Conservation (phyloP, 2,888 invertebrate species). For the Chrysotoxum bicinctum region DNA sequence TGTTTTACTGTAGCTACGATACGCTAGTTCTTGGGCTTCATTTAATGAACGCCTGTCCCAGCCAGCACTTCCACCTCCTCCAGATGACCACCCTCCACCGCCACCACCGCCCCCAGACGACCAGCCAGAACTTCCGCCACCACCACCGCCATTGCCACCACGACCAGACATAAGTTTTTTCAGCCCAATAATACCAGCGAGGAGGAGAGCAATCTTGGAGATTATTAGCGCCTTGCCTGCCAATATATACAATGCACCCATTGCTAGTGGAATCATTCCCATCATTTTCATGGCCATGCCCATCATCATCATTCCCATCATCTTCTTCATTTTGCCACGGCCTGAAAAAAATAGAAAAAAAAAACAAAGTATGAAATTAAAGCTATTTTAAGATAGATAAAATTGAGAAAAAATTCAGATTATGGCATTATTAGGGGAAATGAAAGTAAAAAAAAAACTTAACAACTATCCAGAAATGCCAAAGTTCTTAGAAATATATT, state of each 20-base stretch:
- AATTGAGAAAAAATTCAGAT: neutral
- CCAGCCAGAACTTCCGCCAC: slow-evolving; percentile 81
- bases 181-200: slow-evolving; percentile 90
- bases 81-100: slow-evolving; percentile 79
- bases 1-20: slow-evolving; percentile 85
- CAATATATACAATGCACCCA: slow-evolving; percentile 90
- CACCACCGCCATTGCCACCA: slow-evolving; percentile 83
- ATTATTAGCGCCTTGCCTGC: slow-evolving; percentile 94
- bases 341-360: slow-evolving; percentile 82
- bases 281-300: slow-evolving; percentile 92
- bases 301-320: slow-evolving; percentile 96
- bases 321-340: slow-evolving; percentile 93
- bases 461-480: neutral
- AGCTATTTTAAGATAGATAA: neutral
- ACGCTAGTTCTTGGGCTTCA: slow-evolving; percentile 87
- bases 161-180: slow-evolving; percentile 91
- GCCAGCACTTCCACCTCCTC: slow-evolving; percentile 84
- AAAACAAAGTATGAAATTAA: slow-evolving; percentile 8
- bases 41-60: slow-evolving; percentile 88
- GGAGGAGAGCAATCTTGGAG: slow-evolving; percentile 88
- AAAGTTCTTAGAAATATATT: too few relatives aligned
- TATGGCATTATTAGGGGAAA: neutral
- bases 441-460: neutral
- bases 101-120: slow-evolving; percentile 82
- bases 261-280: slow-evolving; percentile 90